A percentile compares a stretch with the other conserved stretches of the same genome.
Conservation (phyloP, 2,888 invertebrate species). For the Mythimna impura region DNA sequence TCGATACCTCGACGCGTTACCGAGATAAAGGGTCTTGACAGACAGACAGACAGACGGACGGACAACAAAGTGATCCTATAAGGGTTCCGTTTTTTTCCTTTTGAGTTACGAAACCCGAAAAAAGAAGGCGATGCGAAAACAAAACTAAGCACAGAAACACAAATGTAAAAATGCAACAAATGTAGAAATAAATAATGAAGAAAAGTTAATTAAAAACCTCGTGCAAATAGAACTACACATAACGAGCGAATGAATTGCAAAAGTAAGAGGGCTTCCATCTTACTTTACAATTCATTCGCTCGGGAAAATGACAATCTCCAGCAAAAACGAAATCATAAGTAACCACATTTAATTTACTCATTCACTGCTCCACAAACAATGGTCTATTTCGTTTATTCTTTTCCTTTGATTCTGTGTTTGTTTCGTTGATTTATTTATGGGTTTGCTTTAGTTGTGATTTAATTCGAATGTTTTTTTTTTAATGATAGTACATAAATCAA, state of each 20-base stretch:
- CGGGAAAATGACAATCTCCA: constrained; percentile 22
- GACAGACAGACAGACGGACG: too few relatives aligned
- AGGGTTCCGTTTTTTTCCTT: too few relatives aligned
- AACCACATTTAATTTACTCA: constrained; percentile 23
- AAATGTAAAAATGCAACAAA: neutral
- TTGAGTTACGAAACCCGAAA: too few relatives aligned
- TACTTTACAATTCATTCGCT: constrained; percentile 29
- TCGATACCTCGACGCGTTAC: too few relatives aligned
- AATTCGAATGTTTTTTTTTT: neutral
- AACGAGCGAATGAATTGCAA: neutral
- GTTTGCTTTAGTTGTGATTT: constrained; percentile 8
- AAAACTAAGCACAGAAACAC: neutral
- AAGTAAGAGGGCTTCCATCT: neutral
- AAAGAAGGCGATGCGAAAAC: neutral
- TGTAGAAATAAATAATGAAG: neutral
- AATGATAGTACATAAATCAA: neutral
- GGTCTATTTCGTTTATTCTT: constrained; percentile 19
- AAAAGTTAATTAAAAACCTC: constrained; percentile 40
- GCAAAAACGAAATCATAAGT: constrained; percentile 6
- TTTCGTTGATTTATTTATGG: constrained; percentile 2
- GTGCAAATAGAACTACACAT: constrained; percentile 28
- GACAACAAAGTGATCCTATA: too few relatives aligned
- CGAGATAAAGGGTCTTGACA: too few relatives aligned
- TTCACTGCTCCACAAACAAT: constrained; percentile 24
- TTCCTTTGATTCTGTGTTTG: neutral